Evolutionary conservation across 2,113 vertebrate genomes (phyloP), one percentile per base, ranked within the genome.

Genomic region (Microcebus ravelobensis): DNA sequence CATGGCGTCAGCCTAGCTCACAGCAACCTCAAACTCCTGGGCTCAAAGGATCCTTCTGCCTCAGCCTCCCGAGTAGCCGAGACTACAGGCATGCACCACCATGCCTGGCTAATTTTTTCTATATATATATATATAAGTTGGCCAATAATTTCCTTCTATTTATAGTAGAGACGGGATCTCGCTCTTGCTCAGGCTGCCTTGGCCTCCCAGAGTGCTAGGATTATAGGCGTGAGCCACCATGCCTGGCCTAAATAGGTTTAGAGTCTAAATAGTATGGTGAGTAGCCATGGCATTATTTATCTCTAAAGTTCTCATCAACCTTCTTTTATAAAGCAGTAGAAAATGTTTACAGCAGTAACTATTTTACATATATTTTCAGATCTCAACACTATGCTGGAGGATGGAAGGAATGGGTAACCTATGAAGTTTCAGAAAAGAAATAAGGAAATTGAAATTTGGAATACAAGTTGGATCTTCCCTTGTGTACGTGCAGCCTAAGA

Each of bases 351-450:
- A 92, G 71, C 3, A 13, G 27, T 81, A 63, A 79, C 2, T 48
- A 42, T 96, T 45, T 92, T 77, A 55, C 97, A 18, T 67, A 1
- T 96, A 8, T 79, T 99, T 99, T 97, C 98, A 99, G 99, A 91
- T 99, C 96, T 97, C 99, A 98, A 93, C 98, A 99, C 85, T 99
- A 99, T 95, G 97, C 98, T 27, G 99, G 99, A 93, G 99, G 99
- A 98, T 99, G 99, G 99, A 98, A 99, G 20, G 99, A 99, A 59
- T 99, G 99, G 99, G 88, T 97, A 80, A 98, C 98, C 81, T 98
- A 98, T 96, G 99, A 99, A 98, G 96, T 98, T 88, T 77, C 98
- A 93, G 96, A 98, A 87, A 98, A 97, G 97, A 98, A 98, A 97
- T 20, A 90, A 74, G 98, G 92, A 98, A 90, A 81, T 52, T 98